A percentile compares a stretch with the other conserved stretches of the same genome.
Evolutionary conservation across 2,113 vertebrate genomes (phyloP).

Genomic region (Bagarius yarrelli): DNA sequence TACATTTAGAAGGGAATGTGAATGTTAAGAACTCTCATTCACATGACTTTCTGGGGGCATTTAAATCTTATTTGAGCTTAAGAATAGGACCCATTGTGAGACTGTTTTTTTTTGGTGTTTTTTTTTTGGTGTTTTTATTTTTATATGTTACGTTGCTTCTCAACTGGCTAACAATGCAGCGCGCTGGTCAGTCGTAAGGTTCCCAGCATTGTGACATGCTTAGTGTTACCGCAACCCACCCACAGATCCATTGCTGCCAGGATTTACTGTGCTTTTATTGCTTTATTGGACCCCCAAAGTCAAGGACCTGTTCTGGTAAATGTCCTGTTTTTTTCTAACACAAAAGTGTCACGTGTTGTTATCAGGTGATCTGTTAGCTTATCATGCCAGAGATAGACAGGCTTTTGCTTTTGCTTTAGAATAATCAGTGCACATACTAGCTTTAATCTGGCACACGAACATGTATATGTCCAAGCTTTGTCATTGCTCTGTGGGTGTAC

Average conservation of each 20-base stretch:
- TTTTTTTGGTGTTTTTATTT: slow-evolving; percentile 48
- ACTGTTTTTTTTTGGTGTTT: slow-evolving; percentile 44
- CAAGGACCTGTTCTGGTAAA: slow-evolving; percentile 46
- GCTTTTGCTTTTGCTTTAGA: not conserved
- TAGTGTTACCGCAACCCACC: slow-evolving; percentile 38
- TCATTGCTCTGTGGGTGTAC: not conserved
- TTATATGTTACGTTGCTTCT: slow-evolving; percentile 46
- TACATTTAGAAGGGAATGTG: slow-evolving; percentile 49
- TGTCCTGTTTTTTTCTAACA: slow-evolving; percentile 21
- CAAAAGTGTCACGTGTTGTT: slow-evolving; percentile 5
- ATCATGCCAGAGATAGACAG: not conserved
- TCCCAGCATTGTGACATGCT: slow-evolving; percentile 38
- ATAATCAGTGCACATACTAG: not conserved
- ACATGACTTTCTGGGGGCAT: slow-evolving; percentile 42
- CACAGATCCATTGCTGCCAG: slow-evolving; percentile 39
- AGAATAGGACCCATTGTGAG: slow-evolving; percentile 48
- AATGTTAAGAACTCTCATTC: slow-evolving; percentile 43
- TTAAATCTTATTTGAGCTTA: slow-evolving; percentile 47
- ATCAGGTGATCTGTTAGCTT: not conserved
- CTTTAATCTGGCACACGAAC: not conserved
- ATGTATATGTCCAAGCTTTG: not conserved
- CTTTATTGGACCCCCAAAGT: slow-evolving; percentile 53
- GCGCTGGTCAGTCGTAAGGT: slow-evolving; percentile 35
- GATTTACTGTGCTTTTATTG: slow-evolving; percentile 50
- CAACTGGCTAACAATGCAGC: slow-evolving; percentile 34